Evolutionary conservation across 2,888 invertebrate species (phyloP).

Genomic region (Dasysyrphus tricinctus): DNA sequence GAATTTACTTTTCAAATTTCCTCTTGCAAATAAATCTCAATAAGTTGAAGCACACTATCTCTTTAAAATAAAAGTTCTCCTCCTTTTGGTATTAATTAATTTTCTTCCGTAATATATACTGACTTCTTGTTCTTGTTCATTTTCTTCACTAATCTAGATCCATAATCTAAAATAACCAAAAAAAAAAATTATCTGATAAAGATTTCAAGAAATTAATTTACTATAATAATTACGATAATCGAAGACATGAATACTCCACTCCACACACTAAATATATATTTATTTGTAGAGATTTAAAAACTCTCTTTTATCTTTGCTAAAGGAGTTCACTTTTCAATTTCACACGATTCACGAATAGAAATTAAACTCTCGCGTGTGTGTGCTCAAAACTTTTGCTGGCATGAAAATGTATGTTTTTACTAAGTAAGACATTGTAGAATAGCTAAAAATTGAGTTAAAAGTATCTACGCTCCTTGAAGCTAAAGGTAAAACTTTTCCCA

Average conservation of each 20-base stretch:
- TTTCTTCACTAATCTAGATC: too few species aligned
- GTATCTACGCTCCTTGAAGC: background rate
- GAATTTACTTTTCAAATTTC: too few species aligned
- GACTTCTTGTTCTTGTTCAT: too few species aligned
- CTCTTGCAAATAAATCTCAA: too few species aligned
- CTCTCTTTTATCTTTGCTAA: background rate
- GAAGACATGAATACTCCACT: background rate
- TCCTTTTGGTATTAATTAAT: too few species aligned
- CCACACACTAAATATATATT: background rate
- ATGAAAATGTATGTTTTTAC: background rate
- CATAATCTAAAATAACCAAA: too few species aligned
- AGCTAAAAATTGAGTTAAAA: background rate
- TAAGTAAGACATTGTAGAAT: background rate
- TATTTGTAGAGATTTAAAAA: background rate
- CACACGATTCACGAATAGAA: background rate
- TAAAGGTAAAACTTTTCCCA: conserved; percentile 21
- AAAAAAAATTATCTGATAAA: too few species aligned
- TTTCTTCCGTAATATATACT: too few species aligned
- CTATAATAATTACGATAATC: too few species aligned
- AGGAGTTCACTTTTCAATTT: conserved; percentile 6
- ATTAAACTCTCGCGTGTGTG: conserved; percentile 2
- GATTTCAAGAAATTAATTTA: background rate
- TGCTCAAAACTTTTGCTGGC: background rate
- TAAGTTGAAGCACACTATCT: too few species aligned
- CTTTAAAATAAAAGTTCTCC: too few species aligned